Conservation (phyloP, 2,113 vertebrate species). For the Marcusenius ussheri region DNA sequence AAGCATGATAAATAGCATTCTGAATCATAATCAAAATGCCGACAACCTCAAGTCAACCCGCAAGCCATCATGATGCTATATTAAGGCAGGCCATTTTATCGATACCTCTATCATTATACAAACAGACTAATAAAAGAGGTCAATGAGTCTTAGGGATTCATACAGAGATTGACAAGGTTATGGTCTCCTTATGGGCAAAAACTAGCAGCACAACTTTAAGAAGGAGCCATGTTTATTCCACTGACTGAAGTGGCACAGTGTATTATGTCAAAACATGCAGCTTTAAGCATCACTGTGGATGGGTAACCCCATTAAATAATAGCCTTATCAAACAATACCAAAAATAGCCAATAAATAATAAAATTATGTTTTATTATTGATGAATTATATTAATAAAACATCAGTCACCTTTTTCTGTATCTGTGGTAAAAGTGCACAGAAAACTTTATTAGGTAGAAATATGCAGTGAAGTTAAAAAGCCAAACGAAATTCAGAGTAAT, state of each 20-base stretch:
- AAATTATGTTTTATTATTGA: background rate
- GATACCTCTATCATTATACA: background rate
- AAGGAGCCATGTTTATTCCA: background rate
- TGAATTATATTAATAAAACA: background rate
- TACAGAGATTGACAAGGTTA: background rate
- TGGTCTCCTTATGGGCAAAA: background rate
- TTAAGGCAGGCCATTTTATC: background rate
- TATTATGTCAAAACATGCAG: background rate
- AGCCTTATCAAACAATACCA: background rate
- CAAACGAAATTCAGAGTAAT: background rate
- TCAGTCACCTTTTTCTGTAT: background rate
- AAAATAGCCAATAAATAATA: background rate
- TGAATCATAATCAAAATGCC: constrained; percentile 14
- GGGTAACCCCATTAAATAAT: background rate
- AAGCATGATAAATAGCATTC: constrained; percentile 13
- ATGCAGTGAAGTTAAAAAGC: background rate
- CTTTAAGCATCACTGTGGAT: background rate
- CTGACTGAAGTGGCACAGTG: background rate
- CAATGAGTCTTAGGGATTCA: background rate
- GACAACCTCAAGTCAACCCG: constrained; percentile 5
- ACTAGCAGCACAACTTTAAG: background rate
- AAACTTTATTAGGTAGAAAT: background rate
- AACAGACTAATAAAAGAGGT: background rate
- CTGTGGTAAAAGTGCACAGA: background rate
- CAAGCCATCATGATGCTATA: background rate